Base-by-base conservation (phyloP, 2,113 vertebrate genomes). In the Solea solea region DNA sequence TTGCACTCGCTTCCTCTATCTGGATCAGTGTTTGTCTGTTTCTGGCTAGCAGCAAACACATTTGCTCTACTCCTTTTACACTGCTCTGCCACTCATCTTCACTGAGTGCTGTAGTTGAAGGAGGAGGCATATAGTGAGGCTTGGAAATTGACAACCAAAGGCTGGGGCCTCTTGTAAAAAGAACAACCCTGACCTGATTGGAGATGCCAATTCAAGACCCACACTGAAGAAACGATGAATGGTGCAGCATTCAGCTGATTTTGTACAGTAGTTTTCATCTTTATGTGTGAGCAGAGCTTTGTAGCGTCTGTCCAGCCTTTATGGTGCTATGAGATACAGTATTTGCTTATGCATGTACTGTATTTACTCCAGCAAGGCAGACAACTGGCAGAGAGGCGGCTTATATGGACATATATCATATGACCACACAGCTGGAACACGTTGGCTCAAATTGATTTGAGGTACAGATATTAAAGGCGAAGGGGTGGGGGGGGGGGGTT, bases 361-460 rank as follows among this genome's bases (percentile, higher is more conserved):
- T 52, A 60, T 75, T 73, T 81, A 28, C 64, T 66, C 59, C 41
- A 51, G n/a, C 27, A 58, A 67, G 27, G 27, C 55, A 62, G 69
- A 49, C 0, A 0, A n/a, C 66, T 55, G 46, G 39, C 49, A 59
- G 46, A 28, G 5, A 58, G 40, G 42, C 55, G 50, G 73, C 40
- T 59, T 65, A 59, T 55, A 55, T 44, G 49, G 40, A 8, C 16
- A 62, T 15, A 51, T 64, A 69, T 74, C 40, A 9, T 53, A 45
- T 65, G 64, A 66, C 46, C 66, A 70, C 56, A 72, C 63, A 80
- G 68, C 62, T 63, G 48, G 66, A 74, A 51, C 59, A 74, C 9
- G 40, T 60, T 45, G 15, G 44, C 52, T 73, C 6, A 78, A 69
- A 85, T 52, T 80, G 72, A 85, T 86, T 67, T n/a, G 56, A 74